phyloP scores from a whole-genome alignment of 2,797 vertebrate species.

The Pteronotus mesoamericanus region DNA sequence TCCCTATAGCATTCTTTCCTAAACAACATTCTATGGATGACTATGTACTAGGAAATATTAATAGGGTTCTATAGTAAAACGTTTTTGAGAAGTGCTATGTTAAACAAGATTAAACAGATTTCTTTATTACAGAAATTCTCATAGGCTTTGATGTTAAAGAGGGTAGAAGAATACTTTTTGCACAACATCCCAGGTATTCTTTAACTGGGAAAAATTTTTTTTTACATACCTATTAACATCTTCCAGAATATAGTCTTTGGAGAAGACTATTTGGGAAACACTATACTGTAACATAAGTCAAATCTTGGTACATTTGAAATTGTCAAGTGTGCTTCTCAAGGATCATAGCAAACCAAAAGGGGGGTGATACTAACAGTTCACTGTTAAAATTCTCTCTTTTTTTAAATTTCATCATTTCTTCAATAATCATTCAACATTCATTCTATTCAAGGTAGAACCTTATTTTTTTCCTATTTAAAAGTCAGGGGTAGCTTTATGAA shows the following conservation, averaged over 20 bases:
- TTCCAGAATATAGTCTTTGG: neutral
- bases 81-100: slow-evolving; percentile 7
- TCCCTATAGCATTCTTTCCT: neutral
- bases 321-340: neutral
- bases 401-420: slow-evolving; percentile 13
- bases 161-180: neutral
- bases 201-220: slow-evolving; percentile 4
- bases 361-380: neutral
- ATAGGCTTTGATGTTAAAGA: slow-evolving; percentile 14
- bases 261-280: slow-evolving; percentile 10
- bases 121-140: slow-evolving; percentile 15
- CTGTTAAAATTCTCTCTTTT: neutral
- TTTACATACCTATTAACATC: neutral
- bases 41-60: neutral
- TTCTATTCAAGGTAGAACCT: neutral
- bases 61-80: neutral
- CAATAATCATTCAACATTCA: neutral
- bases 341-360: neutral
- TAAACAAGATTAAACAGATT: slow-evolving; percentile 20
- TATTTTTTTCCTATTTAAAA: neutral
- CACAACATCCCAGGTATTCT: slow-evolving; percentile 12
- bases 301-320: slow-evolving; percentile 1
- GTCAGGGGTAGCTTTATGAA: neutral
- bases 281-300: neutral
- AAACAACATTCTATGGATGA: neutral